Evolutionary conservation across 1,140 invertebrate genomes (phyloP).

Genomic region (Ceratina calcarata): DNA sequence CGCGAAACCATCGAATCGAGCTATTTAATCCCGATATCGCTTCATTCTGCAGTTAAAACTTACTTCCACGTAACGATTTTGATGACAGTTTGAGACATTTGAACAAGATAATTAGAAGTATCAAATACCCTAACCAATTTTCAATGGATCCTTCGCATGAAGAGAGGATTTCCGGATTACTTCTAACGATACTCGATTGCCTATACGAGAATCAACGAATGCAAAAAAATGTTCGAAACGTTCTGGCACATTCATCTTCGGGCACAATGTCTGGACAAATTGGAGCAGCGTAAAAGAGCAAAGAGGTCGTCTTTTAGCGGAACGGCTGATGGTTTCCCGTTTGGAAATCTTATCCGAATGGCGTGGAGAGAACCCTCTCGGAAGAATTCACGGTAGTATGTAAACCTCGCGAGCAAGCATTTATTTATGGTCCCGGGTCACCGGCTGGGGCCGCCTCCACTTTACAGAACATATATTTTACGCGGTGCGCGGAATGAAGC

Average conservation of each 20-base stretch:
- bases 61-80: too few relatives aligned
- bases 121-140: too few relatives aligned
- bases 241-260: neutral
- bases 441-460: slow-evolving; percentile 71
- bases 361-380: slow-evolving; percentile 62
- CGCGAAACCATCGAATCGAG: slow-evolving; percentile 69
- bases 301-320: neutral
- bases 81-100: too few relatives aligned
- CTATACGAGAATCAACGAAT: too few relatives aligned
- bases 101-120: too few relatives aligned
- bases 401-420: slow-evolving; percentile 74
- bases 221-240: neutral
- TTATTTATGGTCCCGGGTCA: slow-evolving; percentile 78
- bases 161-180: too few relatives aligned
- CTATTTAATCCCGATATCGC: slow-evolving; percentile 54
- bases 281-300: neutral
- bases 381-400: slow-evolving; percentile 66
- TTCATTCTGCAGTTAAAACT: too few relatives aligned
- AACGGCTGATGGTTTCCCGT: slow-evolving; percentile 9
- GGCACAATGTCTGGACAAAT: neutral
- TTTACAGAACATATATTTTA: slow-evolving; percentile 66
- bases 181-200: too few relatives aligned
- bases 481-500: slow-evolving; percentile 71
- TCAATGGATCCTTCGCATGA: too few relatives aligned
- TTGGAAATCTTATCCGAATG: slow-evolving; percentile 41